Evolutionary conservation across 1,140 invertebrate genomes (phyloP), one percentile per base, ranked within the genome.

Genomic region (Drosophila nikananu): DNA sequence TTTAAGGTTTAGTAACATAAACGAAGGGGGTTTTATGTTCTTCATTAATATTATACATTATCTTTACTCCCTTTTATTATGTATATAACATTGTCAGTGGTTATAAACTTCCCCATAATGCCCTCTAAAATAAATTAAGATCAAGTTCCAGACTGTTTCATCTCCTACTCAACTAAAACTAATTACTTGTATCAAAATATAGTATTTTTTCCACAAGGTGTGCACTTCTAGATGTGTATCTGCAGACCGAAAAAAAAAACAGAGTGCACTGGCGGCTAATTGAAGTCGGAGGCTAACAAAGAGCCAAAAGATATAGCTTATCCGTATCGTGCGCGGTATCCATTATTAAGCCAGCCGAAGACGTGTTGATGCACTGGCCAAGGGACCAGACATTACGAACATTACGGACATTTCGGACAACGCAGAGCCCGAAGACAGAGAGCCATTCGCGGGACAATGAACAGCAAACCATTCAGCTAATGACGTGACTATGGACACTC

Each of bases 401-500:
- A 60, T 42, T 54, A 35, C 73, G 51, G 61, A 60, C 49, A 25
- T 17, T 13, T 21, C 41, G 61, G 71, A 62, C 58, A 55, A 48
- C 49, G 62, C 25, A 41, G 19, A 58, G 62, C 63, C 63, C 32
- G 44, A 86, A 52, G 80, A 55, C 54, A 59, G 62, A 59, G 62
- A 42, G 13, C 41, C 63, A 37, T 39, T 57, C 54, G 54, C 44
- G 54, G 54, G 48, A 65, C 79, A 79, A 81, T 67, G 48, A 77
- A 76, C 75, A 64, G 76, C 76, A 68, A 87, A 89, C 84, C 80
- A 87, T 87, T 84, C 84, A 87, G 68, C 81, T 87, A 87, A 89
- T 87, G 83, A 87, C 83, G 83, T 87, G 83, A 87, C 83, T 87
- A 89, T 87, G 81, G 84, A 74, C 77, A 89, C 64, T 87, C 81